Evolutionary conservation across 2,113 vertebrate genomes (phyloP).

Genomic region (Anthoscopus minutus): DNA sequence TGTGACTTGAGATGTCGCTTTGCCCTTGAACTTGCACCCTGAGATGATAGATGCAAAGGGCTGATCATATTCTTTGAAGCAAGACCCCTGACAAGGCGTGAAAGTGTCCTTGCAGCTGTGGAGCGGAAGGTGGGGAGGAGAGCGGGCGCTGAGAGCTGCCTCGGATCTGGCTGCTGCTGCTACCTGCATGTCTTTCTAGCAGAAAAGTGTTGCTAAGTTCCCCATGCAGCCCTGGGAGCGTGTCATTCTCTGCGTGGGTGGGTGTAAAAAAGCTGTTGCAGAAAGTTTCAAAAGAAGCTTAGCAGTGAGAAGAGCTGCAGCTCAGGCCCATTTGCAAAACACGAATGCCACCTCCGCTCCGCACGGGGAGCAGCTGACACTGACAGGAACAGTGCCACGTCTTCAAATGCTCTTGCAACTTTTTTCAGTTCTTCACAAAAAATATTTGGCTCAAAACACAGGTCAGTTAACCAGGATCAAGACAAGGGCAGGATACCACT

Average conservation of each 20-base stretch:
- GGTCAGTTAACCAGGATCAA: not conserved
- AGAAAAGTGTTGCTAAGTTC: constrained; percentile 5
- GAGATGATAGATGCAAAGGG: not conserved
- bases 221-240: not conserved
- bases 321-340: not conserved
- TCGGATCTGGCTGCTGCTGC: not conserved
- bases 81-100: accelerated
- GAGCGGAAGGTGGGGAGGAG: not conserved
- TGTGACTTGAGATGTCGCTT: not conserved
- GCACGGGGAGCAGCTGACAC: not conserved
- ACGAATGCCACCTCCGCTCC: not conserved
- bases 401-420: not conserved
- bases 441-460: not conserved
- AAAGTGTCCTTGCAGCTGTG: not conserved
- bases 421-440: not conserved
- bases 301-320: not conserved
- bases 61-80: not conserved
- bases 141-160: not conserved
- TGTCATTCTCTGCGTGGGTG: not conserved
- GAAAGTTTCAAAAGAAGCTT: constrained; percentile 19
- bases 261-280: constrained; percentile 8
- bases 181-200: not conserved
- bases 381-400: not conserved
- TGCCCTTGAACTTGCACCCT: not conserved
- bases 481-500: not conserved